Evolutionary conservation across 2,113 vertebrate species (phyloP), one percentile per base, ranked within the genome.

Genomic region (Burhinus oedicnemus): DNA sequence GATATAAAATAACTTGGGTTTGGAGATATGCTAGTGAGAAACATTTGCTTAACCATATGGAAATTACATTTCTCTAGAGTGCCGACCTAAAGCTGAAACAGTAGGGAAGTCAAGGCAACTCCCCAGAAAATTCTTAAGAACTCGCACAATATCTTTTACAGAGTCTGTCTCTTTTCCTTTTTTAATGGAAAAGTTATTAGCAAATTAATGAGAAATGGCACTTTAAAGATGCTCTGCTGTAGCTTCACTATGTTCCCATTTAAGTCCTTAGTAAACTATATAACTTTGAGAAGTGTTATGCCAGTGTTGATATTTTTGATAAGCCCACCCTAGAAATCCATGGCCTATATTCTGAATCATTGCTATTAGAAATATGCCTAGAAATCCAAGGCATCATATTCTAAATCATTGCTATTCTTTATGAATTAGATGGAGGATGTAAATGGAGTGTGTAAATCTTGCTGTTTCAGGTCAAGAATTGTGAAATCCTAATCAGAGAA

Each of bases 11-110:
- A 95, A 95, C 89, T 90, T 85, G 69, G 5, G 40, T 96, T 94
- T 93, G 87, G 71, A 89, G 95, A 94, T 91, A 76, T 15, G 58
- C 82, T 97, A 81, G 93, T 95, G 93, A 94, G 94, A 95, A 97
- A 97, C 93, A 95, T 96, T 97, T 97, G 97, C 75, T 95, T 87
- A 92, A 80, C 89, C 94, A 95, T 95, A 97, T 97, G 94, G 96
- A 95, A 96, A 94, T 79, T 12, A 26, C 91, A 89, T 97, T 95
- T 95, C 90, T 96, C 76, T 79, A 17, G 86, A 92, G 70, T 69
- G 57, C 74, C 95, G 78, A 86, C 81, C 69, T 93, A 89, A 94
- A 95, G 58, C 74, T 92, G 65, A 89, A 95, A 61, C 47, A 91
- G 89, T 91, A 93, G 87, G 40, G 69, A 93, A 93, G 89, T 91